Evolutionary conservation across 2,797 vertebrate species (phyloP).

Genomic region (Chanos chanos): DNA sequence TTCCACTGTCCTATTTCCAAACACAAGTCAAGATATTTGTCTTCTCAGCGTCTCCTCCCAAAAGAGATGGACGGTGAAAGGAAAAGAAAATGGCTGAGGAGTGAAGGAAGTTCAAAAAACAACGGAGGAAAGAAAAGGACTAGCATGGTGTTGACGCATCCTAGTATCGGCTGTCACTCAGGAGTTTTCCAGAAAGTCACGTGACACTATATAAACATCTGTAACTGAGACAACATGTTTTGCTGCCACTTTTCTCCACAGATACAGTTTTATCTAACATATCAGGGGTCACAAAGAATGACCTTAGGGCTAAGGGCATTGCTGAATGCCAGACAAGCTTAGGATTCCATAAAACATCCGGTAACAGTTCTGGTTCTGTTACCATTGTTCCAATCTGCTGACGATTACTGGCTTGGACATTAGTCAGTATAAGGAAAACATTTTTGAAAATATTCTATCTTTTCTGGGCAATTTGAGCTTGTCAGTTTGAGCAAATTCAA

Average conservation of each 20-base stretch:
- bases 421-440: too few species aligned
- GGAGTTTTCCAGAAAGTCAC: neutral
- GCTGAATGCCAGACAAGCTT: too few species aligned
- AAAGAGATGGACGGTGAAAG: neutral
- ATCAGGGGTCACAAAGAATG: too few species aligned
- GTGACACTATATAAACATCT: conserved; percentile 9
- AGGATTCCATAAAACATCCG: too few species aligned
- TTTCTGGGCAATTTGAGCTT: too few species aligned
- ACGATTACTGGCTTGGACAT: too few species aligned
- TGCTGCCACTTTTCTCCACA: neutral
- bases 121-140: neutral
- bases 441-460: too few species aligned
- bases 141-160: conserved; percentile 7
- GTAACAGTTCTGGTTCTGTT: too few species aligned
- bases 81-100: neutral
- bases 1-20: conserved; percentile 23
- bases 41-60: neutral
- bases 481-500: too few species aligned
- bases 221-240: neutral
- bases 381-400: too few species aligned
- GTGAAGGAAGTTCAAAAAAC: neutral
- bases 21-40: conserved; percentile 1
- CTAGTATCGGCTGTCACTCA: conserved; percentile 10
- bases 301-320: too few species aligned
- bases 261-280: too few species aligned